These are phyloP conservation scores for Thalassoma bifasciatum DNA, from an alignment of 2,113 vertebrate genomes.

Conservation along the genomic window DNA sequence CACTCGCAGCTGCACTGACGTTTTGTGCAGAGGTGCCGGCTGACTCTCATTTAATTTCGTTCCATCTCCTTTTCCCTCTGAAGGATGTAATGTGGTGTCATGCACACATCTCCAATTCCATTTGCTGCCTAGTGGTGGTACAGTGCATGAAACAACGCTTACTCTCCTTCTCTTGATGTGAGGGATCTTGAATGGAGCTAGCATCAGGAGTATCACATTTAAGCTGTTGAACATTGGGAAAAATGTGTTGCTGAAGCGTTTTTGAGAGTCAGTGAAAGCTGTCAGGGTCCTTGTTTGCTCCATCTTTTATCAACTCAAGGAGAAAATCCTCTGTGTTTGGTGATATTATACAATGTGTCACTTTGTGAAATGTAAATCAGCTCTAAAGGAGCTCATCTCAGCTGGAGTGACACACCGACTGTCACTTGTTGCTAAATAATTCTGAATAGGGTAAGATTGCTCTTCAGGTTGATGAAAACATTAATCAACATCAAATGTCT, in stretches of 20 bases:
- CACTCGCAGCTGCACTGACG: background rate
- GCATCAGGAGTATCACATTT: slow-evolving; percentile 17
- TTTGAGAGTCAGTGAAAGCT: slow-evolving; percentile 10
- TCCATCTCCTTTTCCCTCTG: slow-evolving; percentile 49
- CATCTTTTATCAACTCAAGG: background rate
- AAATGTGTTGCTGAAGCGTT: slow-evolving; percentile 13
- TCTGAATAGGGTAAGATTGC: slow-evolving; percentile 7
- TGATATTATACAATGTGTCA: slow-evolving; percentile 22
- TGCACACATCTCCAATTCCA: slow-evolving; percentile 46
- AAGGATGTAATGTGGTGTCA: slow-evolving; percentile 54
- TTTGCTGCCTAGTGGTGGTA: slow-evolving; percentile 50
- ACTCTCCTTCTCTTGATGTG: slow-evolving; percentile 20
- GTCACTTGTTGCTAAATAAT: slow-evolving; percentile 42
- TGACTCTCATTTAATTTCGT: slow-evolving; percentile 60
- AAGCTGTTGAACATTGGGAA: slow-evolving; percentile 42
- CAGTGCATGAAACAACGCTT: slow-evolving; percentile 36
- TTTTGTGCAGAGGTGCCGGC: slow-evolving; percentile 29
- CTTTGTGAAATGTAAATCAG: slow-evolving; percentile 37
- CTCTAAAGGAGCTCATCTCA: slow-evolving; percentile 29
- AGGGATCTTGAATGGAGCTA: slow-evolving; percentile 26
- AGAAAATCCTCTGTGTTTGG: slow-evolving; percentile 18
- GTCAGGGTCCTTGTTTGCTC: background rate
- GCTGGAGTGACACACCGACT: slow-evolving; percentile 38
- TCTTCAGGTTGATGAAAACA: slow-evolving; percentile 21
- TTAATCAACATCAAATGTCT: background rate